These are phyloP conservation scores for Dasypolia templi DNA, from an alignment of 2,888 invertebrate genomes.

Conservation along the genomic window DNA sequence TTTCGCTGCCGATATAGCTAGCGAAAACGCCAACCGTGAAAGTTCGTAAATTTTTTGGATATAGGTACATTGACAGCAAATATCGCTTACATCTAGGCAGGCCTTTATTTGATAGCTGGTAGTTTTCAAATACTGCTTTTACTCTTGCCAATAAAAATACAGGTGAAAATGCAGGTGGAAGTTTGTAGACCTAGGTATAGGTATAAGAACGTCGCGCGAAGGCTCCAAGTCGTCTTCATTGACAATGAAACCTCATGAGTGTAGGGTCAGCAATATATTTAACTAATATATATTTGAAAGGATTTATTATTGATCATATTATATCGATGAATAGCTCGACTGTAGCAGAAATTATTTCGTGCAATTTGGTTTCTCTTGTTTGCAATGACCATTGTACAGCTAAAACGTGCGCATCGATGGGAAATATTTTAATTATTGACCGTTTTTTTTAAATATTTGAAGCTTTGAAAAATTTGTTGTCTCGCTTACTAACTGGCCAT, in stretches of 20 bases:
- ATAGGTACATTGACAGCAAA: background rate
- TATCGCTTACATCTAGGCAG: background rate
- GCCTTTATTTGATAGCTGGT: too few species aligned
- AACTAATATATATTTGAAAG: background rate
- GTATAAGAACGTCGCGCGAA: background rate
- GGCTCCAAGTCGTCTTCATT: background rate
- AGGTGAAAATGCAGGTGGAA: too few species aligned
- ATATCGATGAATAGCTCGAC: conserved; percentile 2
- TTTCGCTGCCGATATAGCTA: background rate
- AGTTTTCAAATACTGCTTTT: background rate
- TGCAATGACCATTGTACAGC: background rate
- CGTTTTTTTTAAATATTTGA: conserved; percentile 1
- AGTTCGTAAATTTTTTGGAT: background rate
- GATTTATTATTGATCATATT: conserved; percentile 4
- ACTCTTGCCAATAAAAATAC: background rate
- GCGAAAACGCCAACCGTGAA: background rate
- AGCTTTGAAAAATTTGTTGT: background rate
- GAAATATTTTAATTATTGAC: conserved; percentile 25
- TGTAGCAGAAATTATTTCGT: background rate
- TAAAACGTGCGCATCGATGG: conserved; percentile 11
- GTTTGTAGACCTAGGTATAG: too few species aligned
- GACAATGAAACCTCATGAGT: background rate
- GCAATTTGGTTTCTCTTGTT: background rate
- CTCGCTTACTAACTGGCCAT: background rate
- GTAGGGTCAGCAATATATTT: background rate